Conservation (phyloP, 2,888 invertebrate genomes). For the Drosophila histrio region DNA sequence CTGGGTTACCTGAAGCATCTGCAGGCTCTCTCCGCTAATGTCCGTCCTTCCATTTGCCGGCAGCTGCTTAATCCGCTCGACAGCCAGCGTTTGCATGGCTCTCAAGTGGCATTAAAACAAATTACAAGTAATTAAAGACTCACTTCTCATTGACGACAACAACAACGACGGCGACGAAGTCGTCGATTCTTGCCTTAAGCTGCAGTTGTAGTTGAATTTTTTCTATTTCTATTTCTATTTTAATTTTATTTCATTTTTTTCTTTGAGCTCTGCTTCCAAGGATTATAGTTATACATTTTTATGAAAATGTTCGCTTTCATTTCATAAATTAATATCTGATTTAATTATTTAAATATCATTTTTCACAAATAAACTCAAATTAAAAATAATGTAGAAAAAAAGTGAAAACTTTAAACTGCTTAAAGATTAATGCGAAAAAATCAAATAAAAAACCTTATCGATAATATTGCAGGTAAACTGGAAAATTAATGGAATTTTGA, state of each 20-base stretch:
- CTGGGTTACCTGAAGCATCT: neutral
- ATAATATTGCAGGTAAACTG: neutral
- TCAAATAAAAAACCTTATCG: neutral
- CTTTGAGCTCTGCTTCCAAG: neutral
- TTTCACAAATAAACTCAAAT: no score
- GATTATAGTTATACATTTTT: neutral
- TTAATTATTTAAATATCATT: neutral
- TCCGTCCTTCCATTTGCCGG: conserved; percentile 5
- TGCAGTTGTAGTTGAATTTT: conserved; percentile 19
- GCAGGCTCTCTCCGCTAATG: neutral
- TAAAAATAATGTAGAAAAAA: neutral
- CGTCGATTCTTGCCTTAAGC: conserved; percentile 14
- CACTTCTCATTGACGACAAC: conserved; percentile 57
- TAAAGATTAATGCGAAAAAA: neutral
- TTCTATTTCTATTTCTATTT: neutral
- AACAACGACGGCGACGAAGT: conserved; percentile 16
- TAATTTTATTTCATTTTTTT: neutral
- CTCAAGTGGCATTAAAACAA: conserved; percentile 79
- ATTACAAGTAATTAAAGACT: conserved; percentile 77
- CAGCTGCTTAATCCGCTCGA: conserved; percentile 51
- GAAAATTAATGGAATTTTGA: conserved; percentile 20
- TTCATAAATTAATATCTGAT: neutral
- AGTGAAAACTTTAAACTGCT: neutral
- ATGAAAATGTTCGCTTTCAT: neutral
- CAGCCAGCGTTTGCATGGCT: conserved; percentile 46